Conservation (phyloP, 2,113 vertebrate species). For the Sminthopsis crassicaudata region DNA sequence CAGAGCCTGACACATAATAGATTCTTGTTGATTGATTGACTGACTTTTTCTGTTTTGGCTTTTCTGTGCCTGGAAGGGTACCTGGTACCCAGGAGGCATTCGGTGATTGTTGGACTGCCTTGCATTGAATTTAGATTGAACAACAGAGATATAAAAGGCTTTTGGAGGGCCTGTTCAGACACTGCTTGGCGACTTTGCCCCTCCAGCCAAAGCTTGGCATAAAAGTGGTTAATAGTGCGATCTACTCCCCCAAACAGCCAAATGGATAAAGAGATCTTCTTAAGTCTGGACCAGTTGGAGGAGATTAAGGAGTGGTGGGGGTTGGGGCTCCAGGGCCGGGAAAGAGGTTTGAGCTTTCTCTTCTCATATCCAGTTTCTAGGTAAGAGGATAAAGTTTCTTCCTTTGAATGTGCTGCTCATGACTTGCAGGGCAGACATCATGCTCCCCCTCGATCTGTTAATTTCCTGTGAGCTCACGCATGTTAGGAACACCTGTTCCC, state of each 20-base stretch:
- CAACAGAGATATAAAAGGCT: neutral
- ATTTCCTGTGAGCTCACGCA: slow-evolving; percentile 1
- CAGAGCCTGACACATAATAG: neutral
- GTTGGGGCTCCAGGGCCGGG: neutral
- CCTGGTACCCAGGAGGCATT: neutral
- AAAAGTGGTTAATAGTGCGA: neutral
- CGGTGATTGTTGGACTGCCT: neutral
- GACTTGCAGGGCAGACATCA: fast-evolving
- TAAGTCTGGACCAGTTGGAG: neutral
- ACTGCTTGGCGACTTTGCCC: neutral
- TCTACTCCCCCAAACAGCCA: neutral
- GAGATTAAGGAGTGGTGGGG: neutral
- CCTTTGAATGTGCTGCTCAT: neutral
- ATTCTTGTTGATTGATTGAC: neutral
- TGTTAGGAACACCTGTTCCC: slow-evolving; percentile 35
- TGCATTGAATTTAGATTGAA: neutral
- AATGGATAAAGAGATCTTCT: neutral
- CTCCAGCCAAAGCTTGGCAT: neutral
- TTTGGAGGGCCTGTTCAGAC: neutral
- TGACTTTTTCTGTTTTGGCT: neutral
- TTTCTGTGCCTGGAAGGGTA: neutral
- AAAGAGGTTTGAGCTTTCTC: neutral
- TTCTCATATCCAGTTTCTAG: fast-evolving
- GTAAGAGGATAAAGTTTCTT: neutral
- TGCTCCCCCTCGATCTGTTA: slow-evolving; percentile 13